Evolutionary conservation across 2,797 vertebrate genomes (phyloP), one percentile per base, ranked within the genome.

Genomic region (Pempheris klunzingeri): DNA sequence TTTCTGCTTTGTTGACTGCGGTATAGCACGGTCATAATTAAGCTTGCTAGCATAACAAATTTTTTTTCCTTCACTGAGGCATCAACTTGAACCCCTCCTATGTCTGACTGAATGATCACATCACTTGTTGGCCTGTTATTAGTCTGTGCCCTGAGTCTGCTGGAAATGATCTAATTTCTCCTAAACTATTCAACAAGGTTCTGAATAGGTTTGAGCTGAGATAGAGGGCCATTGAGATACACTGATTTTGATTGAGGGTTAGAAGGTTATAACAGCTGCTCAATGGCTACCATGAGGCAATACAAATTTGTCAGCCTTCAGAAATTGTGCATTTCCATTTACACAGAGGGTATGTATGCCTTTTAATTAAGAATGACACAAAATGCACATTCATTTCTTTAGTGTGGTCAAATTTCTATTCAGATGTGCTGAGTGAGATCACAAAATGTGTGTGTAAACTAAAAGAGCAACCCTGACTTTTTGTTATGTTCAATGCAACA

Each of bases 381-480:
- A 17, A 17, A 12, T 14, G 34, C 4, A 22, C 28, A 18, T 5
- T 18, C 0, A 41, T 41, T 62, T 49, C 18, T 30, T 30, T 28
- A 28, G 3, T 47, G 22, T 32, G 14, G 22, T 22, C 61, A 74
- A 64, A 39, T 24, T 15, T 38, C n/a, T 28, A 7, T 30, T 71
- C 24, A 71, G 18, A 47, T 70, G 32, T 24, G 13, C 2, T 41
- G 3, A 58, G 34, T 17, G 14, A 20, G 20, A 34, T 39, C 15
- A 41, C 43, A 32, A 28, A 39, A 71, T 67, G 43, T 73, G 20
- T 12, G 22, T 41, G 39, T 17, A n/a, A 65, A 47, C 52, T 20
- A 17, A 11, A 7, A 73, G n/a, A 26, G 4, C 24, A 60, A 39
- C 28, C 9, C 22, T n/a, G 38, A 8, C 11, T 43, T 54, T 62